A percentile compares a stretch with the other conserved stretches of the same genome.
Evolutionary conservation across 2,888 invertebrate genomes (phyloP).

Genomic region (Melanostoma scalare): DNA sequence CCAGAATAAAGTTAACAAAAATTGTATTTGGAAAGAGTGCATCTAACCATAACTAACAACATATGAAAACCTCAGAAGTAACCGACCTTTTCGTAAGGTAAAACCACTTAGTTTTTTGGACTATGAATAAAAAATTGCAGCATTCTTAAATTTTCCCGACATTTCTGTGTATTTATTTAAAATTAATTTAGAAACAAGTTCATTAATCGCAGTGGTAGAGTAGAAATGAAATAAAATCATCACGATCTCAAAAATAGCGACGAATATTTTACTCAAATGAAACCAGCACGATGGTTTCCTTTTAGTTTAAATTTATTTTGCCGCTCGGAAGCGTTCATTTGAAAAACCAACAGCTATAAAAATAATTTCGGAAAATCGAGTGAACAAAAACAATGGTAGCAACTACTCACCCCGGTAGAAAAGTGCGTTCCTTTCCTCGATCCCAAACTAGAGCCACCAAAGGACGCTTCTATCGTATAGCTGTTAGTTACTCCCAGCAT

Average conservation of each 20-base stretch:
- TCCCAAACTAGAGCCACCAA: conserved; percentile 94
- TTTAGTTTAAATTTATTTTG: not conserved
- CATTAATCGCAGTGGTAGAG: no score
- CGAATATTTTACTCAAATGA: not conserved
- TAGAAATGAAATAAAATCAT: no score
- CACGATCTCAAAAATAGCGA: not conserved
- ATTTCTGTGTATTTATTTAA: no score
- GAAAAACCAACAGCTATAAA: conserved; percentile 1
- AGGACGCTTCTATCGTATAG: conserved; percentile 97
- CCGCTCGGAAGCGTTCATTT: not conserved
- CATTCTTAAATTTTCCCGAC: no score
- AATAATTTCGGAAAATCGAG: conserved; percentile 6
- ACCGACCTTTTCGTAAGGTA: no score
- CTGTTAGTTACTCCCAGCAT: conserved; percentile 97
- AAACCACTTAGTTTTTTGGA: no score
- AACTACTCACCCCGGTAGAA: conserved; percentile 83
- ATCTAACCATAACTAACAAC: no score
- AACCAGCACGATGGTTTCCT: not conserved
- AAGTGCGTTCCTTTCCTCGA: conserved; percentile 93
- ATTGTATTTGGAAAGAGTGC: no score
- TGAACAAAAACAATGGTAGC: not conserved
- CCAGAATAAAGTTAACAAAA: no score
- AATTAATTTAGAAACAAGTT: no score
- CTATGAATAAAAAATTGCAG: no score
- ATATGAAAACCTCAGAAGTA: no score